Base-by-base conservation (phyloP, 2,797 vertebrate genomes). In the Staurois parvus region DNA sequence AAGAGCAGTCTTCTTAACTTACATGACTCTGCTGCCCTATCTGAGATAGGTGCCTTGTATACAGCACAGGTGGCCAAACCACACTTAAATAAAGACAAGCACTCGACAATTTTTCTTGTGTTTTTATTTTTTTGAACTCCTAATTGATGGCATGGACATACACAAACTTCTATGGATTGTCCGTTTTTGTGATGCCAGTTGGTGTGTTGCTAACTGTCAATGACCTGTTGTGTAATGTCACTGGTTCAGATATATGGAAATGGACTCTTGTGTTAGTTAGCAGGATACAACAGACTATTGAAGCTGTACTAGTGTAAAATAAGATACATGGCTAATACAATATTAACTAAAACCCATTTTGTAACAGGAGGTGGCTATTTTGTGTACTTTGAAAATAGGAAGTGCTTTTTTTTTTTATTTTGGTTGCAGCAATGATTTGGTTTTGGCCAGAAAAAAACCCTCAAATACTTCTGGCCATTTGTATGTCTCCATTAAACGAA, bases 11-110 rank as follows among this genome's bases (percentile, higher is more conserved):
- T 90, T 91, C 89, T 87, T 89, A 90, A 89, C 89, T 90, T 91
- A 89, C 91, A 90, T 90, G 87, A 91, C 90, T 80, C 85, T 88
- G 89, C 93, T 93, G 92, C 89, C 96, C 96, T 95, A 95, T 97
- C 96, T 97, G 97, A 95, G 94, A 97, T 96, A 95, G 95, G 96
- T 91, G 88, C 52, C n/a, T 78, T 56, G 26, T 56, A 75, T 68
- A 32, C 56, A 67, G 67, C 85, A 83, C 75, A 79, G 29, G 59
- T 66, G 80, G 68, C 42, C 45, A 73, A 59, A 56, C 77, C 42
- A 52, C 48, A 88, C 88, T 86, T 90, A 85, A 91, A 72, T 62
- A 84, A 80, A 74, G 72, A 74, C 69, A 79, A 74, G 76, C 76
- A 79, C 83, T 73, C 75, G 75, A 73, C 40, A 73, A 66, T 19